A percentile compares a stretch with the other conserved stretches of the same genome.
These are phyloP conservation scores for Gibbula magus DNA, from an alignment of 2,888 invertebrate genomes.

Conservation along the genomic window DNA sequence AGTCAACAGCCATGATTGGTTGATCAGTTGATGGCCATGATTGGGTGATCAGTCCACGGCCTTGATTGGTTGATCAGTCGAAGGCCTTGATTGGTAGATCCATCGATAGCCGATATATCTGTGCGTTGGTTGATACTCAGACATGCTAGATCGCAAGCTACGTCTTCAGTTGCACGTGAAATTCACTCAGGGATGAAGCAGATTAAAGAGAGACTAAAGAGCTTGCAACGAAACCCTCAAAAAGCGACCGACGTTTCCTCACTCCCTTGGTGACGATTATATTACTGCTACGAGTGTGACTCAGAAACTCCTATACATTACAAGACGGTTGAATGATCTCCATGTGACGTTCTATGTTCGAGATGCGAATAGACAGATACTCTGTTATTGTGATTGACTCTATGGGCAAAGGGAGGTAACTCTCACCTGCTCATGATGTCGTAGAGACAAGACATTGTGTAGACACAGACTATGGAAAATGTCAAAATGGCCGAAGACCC, in stretches of 20 bases:
- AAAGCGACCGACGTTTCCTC: too few species aligned
- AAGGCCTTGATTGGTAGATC: too few species aligned
- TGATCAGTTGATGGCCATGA: too few species aligned
- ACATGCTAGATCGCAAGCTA: background rate
- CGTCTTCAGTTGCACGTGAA: conserved; percentile 18
- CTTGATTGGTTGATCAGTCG: too few species aligned
- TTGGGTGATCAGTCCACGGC: too few species aligned
- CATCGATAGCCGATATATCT: background rate
- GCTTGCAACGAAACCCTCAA: conserved; percentile 3
- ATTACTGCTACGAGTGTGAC: too few species aligned
- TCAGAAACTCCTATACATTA: too few species aligned
- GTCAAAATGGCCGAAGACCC: conserved; percentile 12
- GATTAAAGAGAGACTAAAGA: background rate
- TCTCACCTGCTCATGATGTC: background rate
- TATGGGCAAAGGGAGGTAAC: conserved; percentile 13
- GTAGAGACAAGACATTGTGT: conserved; percentile 12
- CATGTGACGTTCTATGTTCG: background rate
- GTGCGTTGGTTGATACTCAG: background rate
- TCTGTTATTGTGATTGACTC: conserved; percentile 7
- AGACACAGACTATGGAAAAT: background rate
- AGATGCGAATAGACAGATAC: background rate
- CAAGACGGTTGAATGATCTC: conserved; percentile 7
- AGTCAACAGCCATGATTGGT: too few species aligned
- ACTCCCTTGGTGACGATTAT: too few species aligned
- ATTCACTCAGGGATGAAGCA: conserved; percentile 15